phyloP scores from a whole-genome alignment of 2,888 invertebrate species.

The Torymus auratus region DNA sequence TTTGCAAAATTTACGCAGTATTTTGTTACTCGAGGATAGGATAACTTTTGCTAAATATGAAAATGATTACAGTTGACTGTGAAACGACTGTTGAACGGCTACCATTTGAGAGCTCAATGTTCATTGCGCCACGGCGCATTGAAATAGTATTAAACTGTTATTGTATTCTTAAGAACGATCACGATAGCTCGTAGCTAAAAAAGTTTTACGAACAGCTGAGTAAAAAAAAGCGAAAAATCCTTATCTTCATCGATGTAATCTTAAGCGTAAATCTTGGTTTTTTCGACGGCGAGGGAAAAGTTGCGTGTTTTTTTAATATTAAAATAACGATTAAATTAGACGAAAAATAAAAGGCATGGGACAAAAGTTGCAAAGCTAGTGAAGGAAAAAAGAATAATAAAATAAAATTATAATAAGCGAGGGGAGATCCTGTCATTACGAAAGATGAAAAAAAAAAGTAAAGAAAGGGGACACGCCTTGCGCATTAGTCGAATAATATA shows the following conservation, averaged over 20 bases:
- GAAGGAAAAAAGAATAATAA: too few relatives aligned
- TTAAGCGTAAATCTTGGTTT: conserved; percentile 6
- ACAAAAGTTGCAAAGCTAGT: conserved; percentile 56
- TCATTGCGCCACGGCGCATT: too few relatives aligned
- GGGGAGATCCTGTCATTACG: conserved; percentile 38
- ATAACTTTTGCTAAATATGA: neutral
- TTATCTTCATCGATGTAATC: too few relatives aligned
- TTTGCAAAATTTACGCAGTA: conserved; percentile 27
- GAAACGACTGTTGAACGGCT: too few relatives aligned
- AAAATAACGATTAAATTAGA: conserved; percentile 26
- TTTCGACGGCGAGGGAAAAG: conserved; percentile 2
- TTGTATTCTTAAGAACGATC: conserved; percentile 41
- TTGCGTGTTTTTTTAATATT: conserved; percentile 21
- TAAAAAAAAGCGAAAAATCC: neutral
- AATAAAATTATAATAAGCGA: conserved; percentile 33
- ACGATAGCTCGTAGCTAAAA: too few relatives aligned
- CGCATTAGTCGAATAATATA: conserved; percentile 47
- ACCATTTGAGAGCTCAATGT: too few relatives aligned
- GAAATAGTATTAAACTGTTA: conserved; percentile 45
- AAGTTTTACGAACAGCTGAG: neutral
- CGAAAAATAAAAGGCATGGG: conserved; percentile 52
- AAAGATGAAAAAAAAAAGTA: conserved; percentile 16
- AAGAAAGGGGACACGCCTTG: conserved; percentile 34
- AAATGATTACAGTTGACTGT: conserved; percentile 3
- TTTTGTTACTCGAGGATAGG: conserved; percentile 11